Evolutionary conservation across 1,140 invertebrate species (phyloP).

Genomic region (Platyura marginata): DNA sequence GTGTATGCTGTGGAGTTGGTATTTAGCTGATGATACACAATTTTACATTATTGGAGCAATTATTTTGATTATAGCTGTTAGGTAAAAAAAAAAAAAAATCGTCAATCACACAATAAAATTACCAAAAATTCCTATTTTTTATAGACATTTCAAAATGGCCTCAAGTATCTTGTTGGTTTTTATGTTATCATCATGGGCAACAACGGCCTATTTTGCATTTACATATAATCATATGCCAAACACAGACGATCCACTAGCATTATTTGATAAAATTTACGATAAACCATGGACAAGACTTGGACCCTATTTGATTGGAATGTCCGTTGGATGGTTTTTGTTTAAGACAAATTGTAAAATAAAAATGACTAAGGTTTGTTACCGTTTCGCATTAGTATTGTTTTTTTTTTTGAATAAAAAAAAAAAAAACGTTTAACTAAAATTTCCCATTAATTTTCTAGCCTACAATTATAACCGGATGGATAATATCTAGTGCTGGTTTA

Average conservation of each 20-base stretch:
- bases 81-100: slow-evolving; percentile 13
- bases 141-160: slow-evolving; percentile 54
- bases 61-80: slow-evolving; percentile 49
- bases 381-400: too few relatives aligned
- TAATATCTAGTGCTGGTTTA: slow-evolving; percentile 37
- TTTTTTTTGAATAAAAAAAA: not conserved
- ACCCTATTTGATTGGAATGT: slow-evolving; percentile 67
- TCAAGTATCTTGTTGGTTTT: slow-evolving; percentile 39
- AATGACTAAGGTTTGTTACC: slow-evolving; percentile 41
- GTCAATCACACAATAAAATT: not conserved
- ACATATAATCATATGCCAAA: slow-evolving; percentile 61
- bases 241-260: slow-evolving; percentile 57
- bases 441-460: slow-evolving; percentile 25
- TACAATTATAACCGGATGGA: slow-evolving; percentile 48
- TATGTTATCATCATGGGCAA: slow-evolving; percentile 53
- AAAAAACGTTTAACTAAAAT: not conserved
- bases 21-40: slow-evolving; percentile 69
- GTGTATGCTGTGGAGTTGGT: slow-evolving; percentile 84
- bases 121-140: not conserved
- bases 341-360: slow-evolving; percentile 62
- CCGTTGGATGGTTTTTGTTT: slow-evolving; percentile 62
- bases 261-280: slow-evolving; percentile 76
- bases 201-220: slow-evolving; percentile 61
- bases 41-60: slow-evolving; percentile 65
- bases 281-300: slow-evolving; percentile 71